Evolutionary conservation across 2,113 vertebrate species (phyloP).

Genomic region (Forbesichthys papilliferus): DNA sequence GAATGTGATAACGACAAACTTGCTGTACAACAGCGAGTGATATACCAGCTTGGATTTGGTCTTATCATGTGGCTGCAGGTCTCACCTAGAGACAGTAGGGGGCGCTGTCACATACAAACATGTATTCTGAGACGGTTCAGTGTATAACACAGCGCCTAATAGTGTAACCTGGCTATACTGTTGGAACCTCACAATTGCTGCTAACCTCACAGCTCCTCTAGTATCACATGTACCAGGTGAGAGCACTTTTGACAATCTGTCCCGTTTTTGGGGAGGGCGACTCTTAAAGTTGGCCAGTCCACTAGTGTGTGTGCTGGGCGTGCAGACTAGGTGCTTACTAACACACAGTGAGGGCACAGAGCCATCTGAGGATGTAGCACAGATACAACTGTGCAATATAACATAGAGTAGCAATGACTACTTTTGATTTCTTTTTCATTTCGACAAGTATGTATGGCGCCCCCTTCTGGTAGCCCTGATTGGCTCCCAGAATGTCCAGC

Average conservation of each 20-base stretch:
- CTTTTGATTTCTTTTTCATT: conserved; percentile 37
- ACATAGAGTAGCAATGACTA: conserved; percentile 50
- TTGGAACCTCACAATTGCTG: conserved; percentile 72
- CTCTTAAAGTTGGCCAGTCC: conserved; percentile 46
- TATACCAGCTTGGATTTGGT: conserved; percentile 33
- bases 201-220: conserved; percentile 63
- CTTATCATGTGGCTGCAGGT: conserved; percentile 5
- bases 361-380: conserved; percentile 34
- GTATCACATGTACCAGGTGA: conserved; percentile 38
- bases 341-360: conserved; percentile 35
- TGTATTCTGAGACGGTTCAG: conserved; percentile 33
- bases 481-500: conserved; percentile 56
- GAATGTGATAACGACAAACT: conserved; percentile 62
- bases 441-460: conserved; percentile 44
- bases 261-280: conserved; percentile 62
- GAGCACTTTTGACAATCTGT: conserved; percentile 72
- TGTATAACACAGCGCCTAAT: conserved; percentile 54
- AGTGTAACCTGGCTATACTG: conserved; percentile 50
- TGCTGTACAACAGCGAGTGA: conserved; percentile 67
- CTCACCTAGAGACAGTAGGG: conserved; percentile 4
- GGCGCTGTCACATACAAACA: neutral
- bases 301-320: conserved; percentile 42
- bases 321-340: conserved; percentile 55
- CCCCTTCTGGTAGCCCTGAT: conserved; percentile 55
- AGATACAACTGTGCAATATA: conserved; percentile 62